phyloP scores from a whole-genome alignment of 2,113 vertebrate genomes.

The Acrocephalus arundinaceus region DNA sequence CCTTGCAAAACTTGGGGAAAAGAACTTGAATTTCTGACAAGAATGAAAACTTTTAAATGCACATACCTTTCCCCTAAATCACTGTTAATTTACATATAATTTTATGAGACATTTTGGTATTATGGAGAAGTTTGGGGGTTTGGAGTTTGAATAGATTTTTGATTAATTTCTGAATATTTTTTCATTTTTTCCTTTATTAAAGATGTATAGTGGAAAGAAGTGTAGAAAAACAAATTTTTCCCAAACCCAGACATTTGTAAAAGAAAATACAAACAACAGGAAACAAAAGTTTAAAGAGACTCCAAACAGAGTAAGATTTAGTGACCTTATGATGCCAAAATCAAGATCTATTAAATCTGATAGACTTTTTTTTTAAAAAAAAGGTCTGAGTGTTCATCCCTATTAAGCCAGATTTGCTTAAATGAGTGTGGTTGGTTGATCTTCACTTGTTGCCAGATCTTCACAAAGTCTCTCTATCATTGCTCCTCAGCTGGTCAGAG shows the following conservation, averaged over 20 bases:
- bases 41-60: background rate
- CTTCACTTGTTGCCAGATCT: background rate
- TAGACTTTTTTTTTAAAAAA: background rate
- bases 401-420: background rate
- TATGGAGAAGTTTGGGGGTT: background rate
- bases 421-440: background rate
- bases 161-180: background rate
- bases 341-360: background rate
- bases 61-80: background rate
- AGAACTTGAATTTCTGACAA: background rate
- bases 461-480: background rate
- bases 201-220: background rate
- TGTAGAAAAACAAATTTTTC: background rate
- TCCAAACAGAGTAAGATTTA: background rate
- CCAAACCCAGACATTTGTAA: background rate
- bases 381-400: background rate
- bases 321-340: background rate
- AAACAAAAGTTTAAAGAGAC: background rate
- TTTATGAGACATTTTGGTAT: background rate
- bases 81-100: background rate
- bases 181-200: background rate
- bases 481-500: background rate
- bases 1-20: background rate
- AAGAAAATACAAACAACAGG: background rate
- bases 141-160: background rate